A percentile compares a stretch with the other conserved stretches of the same genome.
phyloP scores from a whole-genome alignment of 2,888 invertebrate species.

The Autographa gamma region DNA sequence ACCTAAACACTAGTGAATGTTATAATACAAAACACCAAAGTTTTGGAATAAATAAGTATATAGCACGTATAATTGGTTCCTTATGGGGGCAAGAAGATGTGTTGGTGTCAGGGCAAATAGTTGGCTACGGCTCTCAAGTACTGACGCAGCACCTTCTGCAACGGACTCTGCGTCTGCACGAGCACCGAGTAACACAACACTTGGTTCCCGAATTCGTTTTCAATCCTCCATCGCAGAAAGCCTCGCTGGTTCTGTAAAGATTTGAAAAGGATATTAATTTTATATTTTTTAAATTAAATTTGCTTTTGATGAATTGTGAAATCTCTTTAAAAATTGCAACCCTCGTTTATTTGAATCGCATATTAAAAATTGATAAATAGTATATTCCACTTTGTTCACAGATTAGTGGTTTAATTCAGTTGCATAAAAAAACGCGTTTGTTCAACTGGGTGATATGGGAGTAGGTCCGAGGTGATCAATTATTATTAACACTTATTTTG shows the following conservation, averaged over 20 bases:
- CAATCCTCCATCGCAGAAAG: slow-evolving; percentile 76
- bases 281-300: too few species aligned
- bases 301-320: too few species aligned
- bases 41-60: neutral
- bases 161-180: slow-evolving; percentile 77
- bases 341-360: too few species aligned
- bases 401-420: too few species aligned
- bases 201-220: slow-evolving; percentile 72
- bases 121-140: slow-evolving; percentile 48
- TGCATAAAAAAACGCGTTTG: too few species aligned
- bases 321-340: too few species aligned
- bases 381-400: too few species aligned
- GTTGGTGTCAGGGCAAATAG: slow-evolving; percentile 12
- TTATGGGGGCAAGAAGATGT: neutral
- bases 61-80: neutral
- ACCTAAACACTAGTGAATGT: too few species aligned
- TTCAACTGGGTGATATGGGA: too few species aligned
- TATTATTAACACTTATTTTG: too few species aligned
- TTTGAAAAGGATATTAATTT: neutral
- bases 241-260: slow-evolving; percentile 79
- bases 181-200: slow-evolving; percentile 80
- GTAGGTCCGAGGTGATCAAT: too few species aligned
- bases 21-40: neutral
- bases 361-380: too few species aligned
- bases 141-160: slow-evolving; percentile 69